These are phyloP conservation scores for Cephalopachus bancanus DNA, from an alignment of 2,797 vertebrate species.

Conservation along the genomic window DNA sequence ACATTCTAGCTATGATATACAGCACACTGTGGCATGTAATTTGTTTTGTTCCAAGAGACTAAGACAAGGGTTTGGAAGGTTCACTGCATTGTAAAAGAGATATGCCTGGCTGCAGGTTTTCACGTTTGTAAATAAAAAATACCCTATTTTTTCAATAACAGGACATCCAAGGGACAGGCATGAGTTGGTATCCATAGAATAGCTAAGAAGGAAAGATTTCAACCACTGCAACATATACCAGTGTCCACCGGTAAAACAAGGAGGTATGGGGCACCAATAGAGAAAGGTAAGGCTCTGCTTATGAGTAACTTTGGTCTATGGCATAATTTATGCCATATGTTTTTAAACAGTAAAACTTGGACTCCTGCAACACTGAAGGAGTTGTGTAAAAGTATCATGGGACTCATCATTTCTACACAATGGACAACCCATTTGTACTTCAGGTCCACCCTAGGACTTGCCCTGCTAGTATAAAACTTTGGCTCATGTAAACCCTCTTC, in stretches of 20 bases:
- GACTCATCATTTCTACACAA: slow-evolving; percentile 49
- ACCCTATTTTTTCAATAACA: slow-evolving; percentile 22
- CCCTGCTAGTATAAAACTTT: neutral
- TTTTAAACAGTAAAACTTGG: slow-evolving; percentile 60
- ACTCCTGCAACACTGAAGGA: neutral
- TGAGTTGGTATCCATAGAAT: neutral
- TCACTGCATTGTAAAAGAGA: slow-evolving; percentile 86
- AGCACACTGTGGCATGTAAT: slow-evolving; percentile 85
- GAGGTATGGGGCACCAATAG: neutral
- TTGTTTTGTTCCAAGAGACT: slow-evolving; percentile 87
- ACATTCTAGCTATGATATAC: slow-evolving; percentile 81
- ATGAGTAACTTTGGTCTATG: neutral
- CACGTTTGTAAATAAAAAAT: slow-evolving; percentile 81
- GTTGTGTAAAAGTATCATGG: neutral
- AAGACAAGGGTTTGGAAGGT: slow-evolving; percentile 86
- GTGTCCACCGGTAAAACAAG: neutral
- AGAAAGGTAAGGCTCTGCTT: slow-evolving; percentile 30
- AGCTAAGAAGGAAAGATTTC: slow-evolving; percentile 33
- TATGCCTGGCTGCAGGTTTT: slow-evolving; percentile 82
- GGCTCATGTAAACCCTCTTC: neutral
- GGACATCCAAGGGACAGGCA: slow-evolving; percentile 5
- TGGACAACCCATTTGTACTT: slow-evolving; percentile 45
- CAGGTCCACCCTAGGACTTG: slow-evolving; percentile 7
- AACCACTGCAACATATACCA: neutral
- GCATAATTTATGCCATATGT: slow-evolving; percentile 65